phyloP scores from a whole-genome alignment of 53 echinoderm and acorn worm species.

The Pentamera pediparva region DNA sequence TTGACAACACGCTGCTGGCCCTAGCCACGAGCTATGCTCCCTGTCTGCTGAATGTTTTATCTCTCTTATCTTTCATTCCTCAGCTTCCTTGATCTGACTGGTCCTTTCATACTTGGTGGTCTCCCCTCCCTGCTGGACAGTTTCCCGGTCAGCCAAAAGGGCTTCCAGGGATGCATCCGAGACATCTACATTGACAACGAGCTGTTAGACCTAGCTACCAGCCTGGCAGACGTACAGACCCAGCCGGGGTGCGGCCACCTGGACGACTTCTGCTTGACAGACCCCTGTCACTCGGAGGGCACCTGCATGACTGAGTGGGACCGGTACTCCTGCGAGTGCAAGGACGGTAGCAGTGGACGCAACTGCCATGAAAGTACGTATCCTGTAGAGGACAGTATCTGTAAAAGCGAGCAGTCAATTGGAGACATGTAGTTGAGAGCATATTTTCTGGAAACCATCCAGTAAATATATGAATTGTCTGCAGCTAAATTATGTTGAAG shows the following conservation, averaged over 20 bases:
- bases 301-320: constrained; percentile 71
- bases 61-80: neutral
- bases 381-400: too few species aligned
- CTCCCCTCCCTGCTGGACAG: constrained; percentile 69
- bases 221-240: constrained; percentile 69
- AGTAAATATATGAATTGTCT: too few species aligned
- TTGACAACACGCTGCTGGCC: too few species aligned
- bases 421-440: too few species aligned
- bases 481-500: too few species aligned
- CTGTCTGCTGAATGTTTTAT: too few species aligned
- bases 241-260: constrained; percentile 60
- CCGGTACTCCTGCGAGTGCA: constrained; percentile 69
- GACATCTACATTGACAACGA: constrained; percentile 78
- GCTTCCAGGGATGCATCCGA: constrained; percentile 81
- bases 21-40: too few species aligned
- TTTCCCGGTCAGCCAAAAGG: constrained; percentile 74
- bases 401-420: too few species aligned
- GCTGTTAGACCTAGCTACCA: constrained; percentile 74
- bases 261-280: constrained; percentile 69
- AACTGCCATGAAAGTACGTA: constrained; percentile 86
- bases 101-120: constrained; percentile 84
- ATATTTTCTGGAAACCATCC: too few species aligned
- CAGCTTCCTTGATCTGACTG: constrained; percentile 76
- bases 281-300: constrained; percentile 63
- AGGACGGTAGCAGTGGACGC: constrained; percentile 51